Percentiles rank a stretch among this genome's conserved stretches.
These are phyloP conservation scores for Chrysomela aeneicollis DNA, from an alignment of 2,888 invertebrate species.

Conservation along the genomic window DNA sequence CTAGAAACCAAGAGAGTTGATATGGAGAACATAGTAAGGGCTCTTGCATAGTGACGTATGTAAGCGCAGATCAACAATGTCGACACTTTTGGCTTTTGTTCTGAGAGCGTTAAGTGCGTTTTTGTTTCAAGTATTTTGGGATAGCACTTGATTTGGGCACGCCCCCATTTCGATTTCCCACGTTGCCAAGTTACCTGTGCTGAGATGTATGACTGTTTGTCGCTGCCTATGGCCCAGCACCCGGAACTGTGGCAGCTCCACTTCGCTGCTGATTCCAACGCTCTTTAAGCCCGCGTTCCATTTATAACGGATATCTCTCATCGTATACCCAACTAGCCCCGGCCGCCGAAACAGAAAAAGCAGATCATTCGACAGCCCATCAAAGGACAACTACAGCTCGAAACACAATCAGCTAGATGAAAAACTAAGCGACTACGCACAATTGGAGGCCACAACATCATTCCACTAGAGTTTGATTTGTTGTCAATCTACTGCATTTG, in stretches of 20 bases:
- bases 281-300: slow-evolving; percentile 93
- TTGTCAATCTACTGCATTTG: no score
- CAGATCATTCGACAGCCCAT: slow-evolving; percentile 58
- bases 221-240: slow-evolving; percentile 96
- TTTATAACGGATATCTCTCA: slow-evolving; percentile 96
- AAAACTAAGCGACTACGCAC: no score
- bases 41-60: no score
- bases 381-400: slow-evolving; percentile 32
- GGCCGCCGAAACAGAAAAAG: slow-evolving; percentile 63
- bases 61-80: no score
- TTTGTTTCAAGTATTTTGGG: background rate
- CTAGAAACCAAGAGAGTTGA: no score
- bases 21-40: no score
- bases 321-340: slow-evolving; percentile 91
- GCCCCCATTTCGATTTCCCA: background rate
- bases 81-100: no score
- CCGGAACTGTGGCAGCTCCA: slow-evolving; percentile 96
- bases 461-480: no score
- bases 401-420: background rate
- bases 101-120: no score
- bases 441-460: no score
- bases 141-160: slow-evolving; percentile 12
- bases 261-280: slow-evolving; percentile 94
- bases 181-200: slow-evolving; percentile 80
- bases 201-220: slow-evolving; percentile 91